Evolutionary conservation across 53 echinoderm and acorn worm genomes (phyloP).

Genomic region (Zoroaster sp.): DNA sequence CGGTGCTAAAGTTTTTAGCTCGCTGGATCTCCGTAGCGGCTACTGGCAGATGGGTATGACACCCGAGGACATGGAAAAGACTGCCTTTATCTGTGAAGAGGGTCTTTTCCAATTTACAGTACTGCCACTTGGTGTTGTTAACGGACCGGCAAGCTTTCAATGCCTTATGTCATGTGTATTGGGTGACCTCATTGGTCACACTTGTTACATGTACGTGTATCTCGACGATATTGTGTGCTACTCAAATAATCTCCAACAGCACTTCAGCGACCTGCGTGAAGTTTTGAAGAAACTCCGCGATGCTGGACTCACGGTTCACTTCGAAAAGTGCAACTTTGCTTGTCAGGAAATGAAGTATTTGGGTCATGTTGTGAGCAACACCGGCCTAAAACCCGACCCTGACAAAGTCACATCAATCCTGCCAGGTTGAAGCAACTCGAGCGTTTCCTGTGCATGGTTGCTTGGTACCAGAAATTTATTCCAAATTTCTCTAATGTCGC

Average conservation of each 20-base stretch:
- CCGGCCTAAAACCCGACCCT: not conserved
- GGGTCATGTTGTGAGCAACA: conserved; percentile 28
- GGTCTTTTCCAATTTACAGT: too few relatives aligned
- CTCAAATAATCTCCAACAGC: not conserved
- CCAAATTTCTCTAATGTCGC: not conserved
- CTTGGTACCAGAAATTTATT: conserved; percentile 39
- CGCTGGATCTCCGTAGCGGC: too few relatives aligned
- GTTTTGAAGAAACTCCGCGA: conserved; percentile 2
- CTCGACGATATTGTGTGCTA: not conserved
- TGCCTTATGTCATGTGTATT: too few relatives aligned
- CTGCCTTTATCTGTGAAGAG: too few relatives aligned
- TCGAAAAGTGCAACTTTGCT: too few relatives aligned
- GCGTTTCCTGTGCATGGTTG: conserved; percentile 34
- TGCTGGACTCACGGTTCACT: conserved; percentile 31
- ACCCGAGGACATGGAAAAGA: too few relatives aligned
- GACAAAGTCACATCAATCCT: conserved; percentile 21
- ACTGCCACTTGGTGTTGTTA: too few relatives aligned
- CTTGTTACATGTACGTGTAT: conserved; percentile 30
- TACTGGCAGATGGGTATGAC: too few relatives aligned
- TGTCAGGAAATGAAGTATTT: conserved; percentile 12
- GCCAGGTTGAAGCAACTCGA: not conserved
- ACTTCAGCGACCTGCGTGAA: conserved; percentile 7
- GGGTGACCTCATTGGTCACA: too few relatives aligned
- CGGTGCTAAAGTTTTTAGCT: too few relatives aligned
- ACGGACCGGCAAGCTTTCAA: too few relatives aligned